These are phyloP conservation scores for Patella vulgata DNA, from an alignment of 1,140 invertebrate genomes.

Conservation along the genomic window DNA sequence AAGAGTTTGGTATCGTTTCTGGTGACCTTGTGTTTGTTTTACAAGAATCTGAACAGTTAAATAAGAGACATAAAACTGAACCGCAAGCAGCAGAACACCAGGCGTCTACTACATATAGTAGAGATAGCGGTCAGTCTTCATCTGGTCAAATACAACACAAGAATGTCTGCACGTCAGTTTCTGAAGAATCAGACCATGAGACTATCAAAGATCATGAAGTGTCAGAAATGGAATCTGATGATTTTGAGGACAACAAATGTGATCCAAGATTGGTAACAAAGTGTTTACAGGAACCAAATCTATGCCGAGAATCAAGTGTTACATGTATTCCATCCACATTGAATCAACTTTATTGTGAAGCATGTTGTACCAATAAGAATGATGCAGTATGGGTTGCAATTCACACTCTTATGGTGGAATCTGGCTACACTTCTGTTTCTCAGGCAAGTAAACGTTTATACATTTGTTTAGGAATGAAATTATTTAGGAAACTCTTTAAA, in stretches of 20 bases:
- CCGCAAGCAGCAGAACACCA: background rate
- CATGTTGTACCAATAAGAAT: slow-evolving; percentile 5
- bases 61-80: slow-evolving; percentile 1
- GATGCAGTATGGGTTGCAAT: slow-evolving; percentile 44
- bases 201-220: background rate
- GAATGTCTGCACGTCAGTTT: background rate
- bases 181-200: background rate
- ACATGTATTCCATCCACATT: slow-evolving; percentile 30
- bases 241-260: slow-evolving; percentile 6
- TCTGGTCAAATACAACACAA: background rate
- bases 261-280: slow-evolving; percentile 21
- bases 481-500: background rate
- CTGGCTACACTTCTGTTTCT: slow-evolving; percentile 33
- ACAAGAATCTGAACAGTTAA: background rate
- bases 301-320: slow-evolving; percentile 39
- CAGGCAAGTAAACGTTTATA: slow-evolving; percentile 7
- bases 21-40: slow-evolving; percentile 39
- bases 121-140: background rate
- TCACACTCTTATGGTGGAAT: slow-evolving; percentile 49
- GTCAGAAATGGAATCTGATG: slow-evolving; percentile 9
- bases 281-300: slow-evolving; percentile 45
- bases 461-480: background rate
- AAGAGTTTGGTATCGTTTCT: slow-evolving; percentile 38
- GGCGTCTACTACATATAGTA: background rate
- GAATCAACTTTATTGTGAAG: slow-evolving; percentile 26